Base-by-base conservation (phyloP, 2,888 invertebrate species). In the Aradus depressus region DNA sequence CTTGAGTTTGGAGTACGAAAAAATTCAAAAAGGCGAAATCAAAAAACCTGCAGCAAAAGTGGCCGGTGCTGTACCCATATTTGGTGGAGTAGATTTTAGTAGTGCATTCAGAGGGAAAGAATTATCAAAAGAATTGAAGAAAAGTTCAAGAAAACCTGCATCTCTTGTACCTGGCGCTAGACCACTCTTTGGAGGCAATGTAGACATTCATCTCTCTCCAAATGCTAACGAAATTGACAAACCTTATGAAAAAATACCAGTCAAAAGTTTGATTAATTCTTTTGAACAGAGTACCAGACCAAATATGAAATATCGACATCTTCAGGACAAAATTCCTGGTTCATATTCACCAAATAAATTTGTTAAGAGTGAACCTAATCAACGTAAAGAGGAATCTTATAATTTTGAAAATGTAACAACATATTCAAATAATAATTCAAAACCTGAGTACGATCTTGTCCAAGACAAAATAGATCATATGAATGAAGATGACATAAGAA, bases 271-370 rank as follows among this genome's bases (percentile, higher is more conserved):
- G 26, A 79, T 80, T 43, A 70, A 72, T 54, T 74, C 72, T 58
- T 80, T 79, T 59, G 79, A 80, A 60, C 73, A 77, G 60, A 75
- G 75, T n/a, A 70, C 72, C n/a, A 67, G 72, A 63, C 75, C 76
- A 1, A 62, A 69, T 4, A 66, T 76, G 62, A 72, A 72, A 50
- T 72, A 72, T 59, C 75, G 75, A n/a, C 55, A 55, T 26, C 42
- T 55, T 19, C 50, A 53, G 16, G 51, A 51, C 12, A 39, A 32
- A 23, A 49, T 49, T 18, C 49, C 49, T 8, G 23, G 25, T 28
- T 37, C 44, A 8, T 26, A 42, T 19, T 50, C 50, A 16, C 50
- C 50, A 12, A 34, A 34, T 23, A 41, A 41, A 34, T 34, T 41
- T 12, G 16, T 25, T 14, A 16, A 39, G 12, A 49, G 41, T 41